Evolutionary conservation across 2,888 invertebrate genomes (phyloP).

Genomic region (Drosophila sordidapex): DNA sequence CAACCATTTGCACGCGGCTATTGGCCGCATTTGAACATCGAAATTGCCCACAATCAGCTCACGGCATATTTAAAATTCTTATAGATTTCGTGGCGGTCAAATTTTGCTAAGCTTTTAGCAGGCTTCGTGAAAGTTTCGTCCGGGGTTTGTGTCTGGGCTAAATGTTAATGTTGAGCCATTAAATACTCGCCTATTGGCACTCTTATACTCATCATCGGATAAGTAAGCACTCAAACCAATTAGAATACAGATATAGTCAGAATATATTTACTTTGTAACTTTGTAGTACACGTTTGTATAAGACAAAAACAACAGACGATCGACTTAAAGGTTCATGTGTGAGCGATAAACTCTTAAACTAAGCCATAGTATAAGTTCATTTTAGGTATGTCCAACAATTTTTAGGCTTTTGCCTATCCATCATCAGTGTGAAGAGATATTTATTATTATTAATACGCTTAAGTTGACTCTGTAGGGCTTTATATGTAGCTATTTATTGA

Average conservation of each 20-base stretch:
- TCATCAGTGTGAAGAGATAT: not conserved
- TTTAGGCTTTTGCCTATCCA: not conserved
- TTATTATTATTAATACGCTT: not conserved
- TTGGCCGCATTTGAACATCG: not conserved
- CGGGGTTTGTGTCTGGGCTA: slow-evolving; percentile 22
- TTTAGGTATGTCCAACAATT: not conserved
- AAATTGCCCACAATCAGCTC: not conserved
- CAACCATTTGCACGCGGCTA: not conserved
- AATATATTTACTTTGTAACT: not conserved
- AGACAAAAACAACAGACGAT: not conserved
- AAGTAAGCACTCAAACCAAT: not conserved
- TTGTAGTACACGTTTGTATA: not conserved
- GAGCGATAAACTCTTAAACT: not conserved
- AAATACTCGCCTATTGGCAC: not conserved
- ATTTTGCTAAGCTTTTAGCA: slow-evolving; percentile 5
- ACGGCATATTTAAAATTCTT: not conserved
- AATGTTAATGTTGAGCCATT: not conserved
- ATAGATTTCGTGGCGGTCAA: not conserved
- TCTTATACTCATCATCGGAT: not conserved
- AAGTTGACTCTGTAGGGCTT: not conserved
- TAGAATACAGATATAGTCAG: not conserved
- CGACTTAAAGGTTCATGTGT: not conserved
- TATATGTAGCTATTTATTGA: not conserved
- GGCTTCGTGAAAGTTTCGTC: not conserved
- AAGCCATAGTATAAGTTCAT: not conserved